These are phyloP conservation scores for Allobates femoralis DNA, from an alignment of 2,797 vertebrate genomes.

Conservation along the genomic window DNA sequence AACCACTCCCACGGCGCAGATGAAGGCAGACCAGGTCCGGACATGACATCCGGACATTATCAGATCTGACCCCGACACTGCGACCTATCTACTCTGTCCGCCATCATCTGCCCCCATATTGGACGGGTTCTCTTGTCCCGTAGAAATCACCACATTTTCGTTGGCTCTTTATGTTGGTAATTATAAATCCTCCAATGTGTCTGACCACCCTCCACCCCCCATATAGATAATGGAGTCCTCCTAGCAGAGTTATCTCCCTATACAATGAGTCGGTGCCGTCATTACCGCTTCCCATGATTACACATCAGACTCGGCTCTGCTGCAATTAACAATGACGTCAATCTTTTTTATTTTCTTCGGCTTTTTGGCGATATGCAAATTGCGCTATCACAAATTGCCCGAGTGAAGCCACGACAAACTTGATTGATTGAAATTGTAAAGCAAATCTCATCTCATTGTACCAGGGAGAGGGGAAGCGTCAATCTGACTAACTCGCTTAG, in stretches of 20 bases:
- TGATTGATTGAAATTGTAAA: conserved; percentile 50
- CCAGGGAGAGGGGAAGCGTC: conserved; percentile 18
- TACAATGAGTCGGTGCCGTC: not conserved
- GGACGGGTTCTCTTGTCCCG: too few species aligned
- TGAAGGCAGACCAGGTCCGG: too few species aligned
- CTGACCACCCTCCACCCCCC: not conserved
- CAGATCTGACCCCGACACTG: too few species aligned
- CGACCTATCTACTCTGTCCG: too few species aligned
- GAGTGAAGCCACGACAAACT: conserved; percentile 37
- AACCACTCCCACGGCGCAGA: too few species aligned
- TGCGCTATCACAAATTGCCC: conserved; percentile 18
- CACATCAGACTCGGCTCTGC: not conserved
- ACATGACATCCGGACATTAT: too few species aligned
- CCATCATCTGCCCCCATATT: too few species aligned
- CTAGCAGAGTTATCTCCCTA: not conserved
- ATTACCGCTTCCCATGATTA: conserved; percentile 1
- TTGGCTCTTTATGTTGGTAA: not conserved
- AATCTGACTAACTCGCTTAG: conserved; percentile 15
- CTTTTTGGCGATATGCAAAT: conserved; percentile 23
- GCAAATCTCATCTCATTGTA: conserved; percentile 42
- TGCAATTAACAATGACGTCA: conserved; percentile 31
- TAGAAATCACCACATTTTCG: too few species aligned
- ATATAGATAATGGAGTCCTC: not conserved
- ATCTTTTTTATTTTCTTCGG: not conserved
- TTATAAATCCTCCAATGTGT: not conserved